Base-by-base conservation (phyloP, 92 coral and sea anemone genomes). In the Heteractis magnifica region DNA sequence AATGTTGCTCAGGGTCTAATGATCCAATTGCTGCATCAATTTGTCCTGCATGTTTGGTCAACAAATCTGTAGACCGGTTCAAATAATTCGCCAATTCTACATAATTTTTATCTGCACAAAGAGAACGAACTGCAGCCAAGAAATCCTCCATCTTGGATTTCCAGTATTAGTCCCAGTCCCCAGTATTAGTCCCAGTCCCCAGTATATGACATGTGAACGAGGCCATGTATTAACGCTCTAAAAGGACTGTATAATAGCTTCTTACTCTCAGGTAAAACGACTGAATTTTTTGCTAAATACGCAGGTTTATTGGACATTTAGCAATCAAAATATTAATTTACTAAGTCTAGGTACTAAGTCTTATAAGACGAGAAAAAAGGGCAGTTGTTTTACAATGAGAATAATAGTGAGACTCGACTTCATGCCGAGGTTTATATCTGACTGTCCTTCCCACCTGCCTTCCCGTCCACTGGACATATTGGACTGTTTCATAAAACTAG, bases 71-170 rank as follows among this genome's bases (percentile, higher is more conserved):
- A 21, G 95, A 92, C 81, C 95, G 91, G 89, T 97, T 97, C 79
- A 97, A 88, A 85, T 90, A 90, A 12, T 97, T 95, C 11, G 98
- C 98, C 72, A 97, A 85, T 80, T 97, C 94, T 49, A 78, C 92
- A 87, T 90, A 89, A 82, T 97, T 94, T 76, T 97, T 97, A 87
- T 97, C 99, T 18, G 98, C 96, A 84, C 97, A 97, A 65, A 97
- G 88, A n/a, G 98, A 89, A 64, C 95, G 95, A 68, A 94, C 92
- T 11, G 98, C 93, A 19, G 93, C 91, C 52, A 94, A 88, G 83
- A 97, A 97, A 87, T 97, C 98, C 98, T 97, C 99, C 99, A 97
- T 97, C 83, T 96, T 94, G 87, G 77, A 84, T 81, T 68, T 52
- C 18, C 23, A 13, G 48, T 23, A 6, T 50, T 68, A 49, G 80